A percentile compares a stretch with the other conserved stretches of the same genome.
phyloP scores from a whole-genome alignment of 2,888 invertebrate species.

The Asteroscopus sphinx region DNA sequence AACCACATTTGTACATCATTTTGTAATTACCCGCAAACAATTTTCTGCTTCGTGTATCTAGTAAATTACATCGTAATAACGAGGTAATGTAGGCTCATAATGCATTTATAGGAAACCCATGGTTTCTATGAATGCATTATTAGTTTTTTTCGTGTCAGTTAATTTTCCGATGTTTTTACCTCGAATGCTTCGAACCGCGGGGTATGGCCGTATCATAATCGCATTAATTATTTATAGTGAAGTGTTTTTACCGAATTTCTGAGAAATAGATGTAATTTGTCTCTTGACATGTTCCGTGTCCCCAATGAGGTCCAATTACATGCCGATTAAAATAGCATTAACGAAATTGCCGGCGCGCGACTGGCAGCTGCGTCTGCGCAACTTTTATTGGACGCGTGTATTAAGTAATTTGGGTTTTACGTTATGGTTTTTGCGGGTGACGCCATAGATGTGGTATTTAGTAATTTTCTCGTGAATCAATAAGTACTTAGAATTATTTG shows the following conservation, averaged over 20 bases:
- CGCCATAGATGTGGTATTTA: slow-evolving; percentile 26
- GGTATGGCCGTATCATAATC: slow-evolving; percentile 38
- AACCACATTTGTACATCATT: slow-evolving; percentile 8
- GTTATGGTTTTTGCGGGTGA: slow-evolving; percentile 39
- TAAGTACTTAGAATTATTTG: slow-evolving; percentile 37
- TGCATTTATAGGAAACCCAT: slow-evolving; percentile 48
- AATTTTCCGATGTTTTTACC: slow-evolving; percentile 47
- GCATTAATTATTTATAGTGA: slow-evolving; percentile 53
- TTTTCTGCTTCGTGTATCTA: slow-evolving; percentile 33
- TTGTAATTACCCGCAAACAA: slow-evolving; percentile 35
- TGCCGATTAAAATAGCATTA: slow-evolving; percentile 69
- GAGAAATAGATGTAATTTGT: slow-evolving; percentile 60
- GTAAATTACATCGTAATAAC: slow-evolving; percentile 38
- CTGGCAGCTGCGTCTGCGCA: slow-evolving; percentile 46
- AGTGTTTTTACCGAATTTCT: slow-evolving; percentile 60
- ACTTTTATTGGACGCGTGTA: slow-evolving; percentile 15
- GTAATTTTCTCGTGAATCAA: slow-evolving; percentile 45
- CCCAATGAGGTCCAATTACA: slow-evolving; percentile 66
- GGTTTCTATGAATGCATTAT: slow-evolving; percentile 52
- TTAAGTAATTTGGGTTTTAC: too few relatives aligned
- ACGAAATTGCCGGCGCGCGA: slow-evolving; percentile 58
- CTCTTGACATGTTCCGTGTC: slow-evolving; percentile 56
- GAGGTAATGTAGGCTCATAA: slow-evolving; percentile 29
- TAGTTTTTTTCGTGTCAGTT: slow-evolving; percentile 41
- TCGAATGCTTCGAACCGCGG: slow-evolving; percentile 33